phyloP scores from a whole-genome alignment of 2,888 invertebrate species.

The Netelia virgata region DNA sequence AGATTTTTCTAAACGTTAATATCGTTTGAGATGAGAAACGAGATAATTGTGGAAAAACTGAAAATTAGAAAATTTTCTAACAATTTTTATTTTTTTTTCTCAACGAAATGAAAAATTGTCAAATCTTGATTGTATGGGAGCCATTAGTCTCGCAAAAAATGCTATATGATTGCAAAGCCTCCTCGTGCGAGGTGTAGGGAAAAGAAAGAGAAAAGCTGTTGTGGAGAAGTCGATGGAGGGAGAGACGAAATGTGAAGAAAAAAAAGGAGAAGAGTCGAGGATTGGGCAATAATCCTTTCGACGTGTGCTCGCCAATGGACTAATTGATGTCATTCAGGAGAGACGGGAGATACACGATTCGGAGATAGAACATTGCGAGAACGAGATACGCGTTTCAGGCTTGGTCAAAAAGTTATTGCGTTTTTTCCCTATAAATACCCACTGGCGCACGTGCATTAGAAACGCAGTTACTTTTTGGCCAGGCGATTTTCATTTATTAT shows the following conservation, averaged over 20 bases:
- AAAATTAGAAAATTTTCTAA: too few species aligned
- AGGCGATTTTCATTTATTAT: neutral
- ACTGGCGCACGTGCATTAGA: too few species aligned
- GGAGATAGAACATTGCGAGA: neutral
- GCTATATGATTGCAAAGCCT: conserved; percentile 19
- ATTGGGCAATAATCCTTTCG: conserved; percentile 69
- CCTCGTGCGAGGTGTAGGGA: neutral
- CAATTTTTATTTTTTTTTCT: too few species aligned
- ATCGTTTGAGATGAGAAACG: too few species aligned
- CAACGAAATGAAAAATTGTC: too few species aligned
- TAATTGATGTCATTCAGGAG: conserved; percentile 83
- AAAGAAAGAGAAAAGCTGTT: conserved; percentile 5
- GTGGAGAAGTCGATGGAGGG: conserved; percentile 10
- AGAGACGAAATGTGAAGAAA: conserved; percentile 9
- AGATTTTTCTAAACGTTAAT: too few species aligned
- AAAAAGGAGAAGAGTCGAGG: conserved; percentile 6
- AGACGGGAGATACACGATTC: conserved; percentile 28
- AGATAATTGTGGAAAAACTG: too few species aligned
- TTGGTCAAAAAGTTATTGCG: too few species aligned
- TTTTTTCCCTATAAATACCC: too few species aligned
- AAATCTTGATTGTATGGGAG: neutral
- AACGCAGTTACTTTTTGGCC: too few species aligned
- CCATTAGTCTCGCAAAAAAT: neutral
- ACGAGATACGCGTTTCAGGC: neutral
- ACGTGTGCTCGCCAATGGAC: conserved; percentile 83